Evolutionary conservation across 2,797 vertebrate genomes (phyloP), one percentile per base, ranked within the genome.

Genomic region (Eulemur coronatus): DNA sequence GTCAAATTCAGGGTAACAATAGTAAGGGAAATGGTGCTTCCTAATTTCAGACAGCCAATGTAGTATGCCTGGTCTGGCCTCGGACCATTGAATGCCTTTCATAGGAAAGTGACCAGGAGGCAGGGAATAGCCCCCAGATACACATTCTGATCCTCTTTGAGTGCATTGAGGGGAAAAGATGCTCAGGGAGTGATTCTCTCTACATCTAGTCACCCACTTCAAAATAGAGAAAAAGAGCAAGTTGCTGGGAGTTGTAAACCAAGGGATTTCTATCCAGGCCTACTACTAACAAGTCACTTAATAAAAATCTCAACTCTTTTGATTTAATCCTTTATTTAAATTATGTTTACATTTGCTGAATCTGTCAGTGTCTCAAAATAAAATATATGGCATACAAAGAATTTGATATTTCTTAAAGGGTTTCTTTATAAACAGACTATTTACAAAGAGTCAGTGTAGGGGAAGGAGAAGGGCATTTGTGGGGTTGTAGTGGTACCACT

Each of bases 301-400:
- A 89, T 10, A 84, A 82, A 69, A 1, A 79, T 69, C 22, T 79
- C 8, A 84, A 20, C 65, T 69, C 46, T 26, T 69, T 72, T 88
- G 7, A 24, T 76, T 82, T 92, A 73, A 90, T n/a, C 52, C 18
- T 75, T 59, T 38, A 59, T 93, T 86, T 30, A 70, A 90, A 52
- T 80, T 87, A 63, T 50, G 75, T 95, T 52, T 65, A 18, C 11
- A 52, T 61, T 0, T 13, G 14, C 4, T 79, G 50, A 80, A 48
- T 96, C 30, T 87, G 11, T 87, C n/a, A 50, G 20, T 2, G 17
- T 79, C 59, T 17, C 63, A 78, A 91, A 78, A 70, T 91, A 67
- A 84, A 94, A 70, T 15, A 70, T 20, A 52, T 57, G 18, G 1
- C 9, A 65, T 43, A 80, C 14, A 50, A 11, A 84, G 72, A 79